Evolutionary conservation across 2,888 invertebrate species (phyloP), one percentile per base, ranked within the genome.

Genomic region (Argyra leucocephala): DNA sequence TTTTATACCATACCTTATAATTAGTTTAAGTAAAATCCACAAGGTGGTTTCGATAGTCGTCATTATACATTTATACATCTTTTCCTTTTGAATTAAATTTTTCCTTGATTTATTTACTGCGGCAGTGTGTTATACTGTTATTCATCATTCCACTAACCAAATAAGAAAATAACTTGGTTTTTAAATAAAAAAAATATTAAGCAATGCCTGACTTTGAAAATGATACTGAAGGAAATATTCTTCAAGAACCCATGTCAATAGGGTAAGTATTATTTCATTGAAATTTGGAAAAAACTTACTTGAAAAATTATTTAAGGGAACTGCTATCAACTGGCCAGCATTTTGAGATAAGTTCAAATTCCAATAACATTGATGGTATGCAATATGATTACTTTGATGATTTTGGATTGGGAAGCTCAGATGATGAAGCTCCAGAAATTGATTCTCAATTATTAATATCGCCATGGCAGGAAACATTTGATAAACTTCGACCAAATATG

Each of bases 401-500:
- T 31, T 66, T 73, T 3, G 70, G 71, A 66, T 63, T 68, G 0
- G 69, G 69, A 1, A 75, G 75, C 57, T 73, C 73, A 2, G 72
- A 72, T 5, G 70, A 72, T 21, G 66, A 69, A 0, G 66, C 69
- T 15, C 68, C 7, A 5, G 68, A 59, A 18, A 65, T 63, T 3
- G 66, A 67, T 68, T 71, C 22, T 21, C 62, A 63, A 1, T 64
- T 69, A 2, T 67, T 76, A 7, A 68, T 72, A 1, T 78, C 78
- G 0, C 80, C 79, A 0, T 79, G 80, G 80, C 74, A 73, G 1
- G 70, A 72, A 48, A 69, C 77, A 1, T 79, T 80, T 37, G 71
- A 71, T 0, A 76, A 78, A 26, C 66, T 79, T 5, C 74, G 75
- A 1, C 12, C 64, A 1, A 68, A 73, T 22, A 80, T 79, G 79